phyloP scores from a whole-genome alignment of 2,113 vertebrate species.

The Himantopus leucocephalus region DNA sequence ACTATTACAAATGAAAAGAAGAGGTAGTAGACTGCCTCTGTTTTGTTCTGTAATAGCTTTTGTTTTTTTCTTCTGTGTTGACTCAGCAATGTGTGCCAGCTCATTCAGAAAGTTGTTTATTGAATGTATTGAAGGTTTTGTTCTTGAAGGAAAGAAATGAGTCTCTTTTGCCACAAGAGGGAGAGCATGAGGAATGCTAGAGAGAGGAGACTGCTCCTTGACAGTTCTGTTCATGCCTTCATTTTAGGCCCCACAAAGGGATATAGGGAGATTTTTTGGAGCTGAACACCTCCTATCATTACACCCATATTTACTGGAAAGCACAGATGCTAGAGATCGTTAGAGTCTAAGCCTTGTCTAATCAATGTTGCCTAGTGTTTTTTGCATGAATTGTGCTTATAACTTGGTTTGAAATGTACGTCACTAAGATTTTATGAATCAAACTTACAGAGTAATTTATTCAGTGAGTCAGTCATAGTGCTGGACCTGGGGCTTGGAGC shows the following conservation, averaged over 20 bases:
- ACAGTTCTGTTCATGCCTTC: not conserved
- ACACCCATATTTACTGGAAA: not conserved
- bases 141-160: not conserved
- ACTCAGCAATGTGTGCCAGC: not conserved
- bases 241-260: not conserved
- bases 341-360: not conserved
- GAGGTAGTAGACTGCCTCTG: not conserved
- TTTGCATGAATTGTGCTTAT: not conserved
- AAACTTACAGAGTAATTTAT: not conserved
- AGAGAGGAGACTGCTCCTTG: not conserved
- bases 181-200: not conserved
- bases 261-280: not conserved
- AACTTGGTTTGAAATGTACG: not conserved
- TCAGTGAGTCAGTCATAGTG: not conserved
- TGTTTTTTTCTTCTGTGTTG: not conserved
- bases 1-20: not conserved
- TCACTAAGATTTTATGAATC: not conserved
- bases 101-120: not conserved
- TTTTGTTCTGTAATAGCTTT: not conserved
- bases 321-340: not conserved
- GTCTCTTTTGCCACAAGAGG: conserved; percentile 42
- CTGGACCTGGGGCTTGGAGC: not conserved
- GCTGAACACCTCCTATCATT: not conserved
- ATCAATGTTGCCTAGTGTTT: not conserved
- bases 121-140: not conserved